Conservation (phyloP, 2,888 invertebrate genomes). For the Diarsia mendica region DNA sequence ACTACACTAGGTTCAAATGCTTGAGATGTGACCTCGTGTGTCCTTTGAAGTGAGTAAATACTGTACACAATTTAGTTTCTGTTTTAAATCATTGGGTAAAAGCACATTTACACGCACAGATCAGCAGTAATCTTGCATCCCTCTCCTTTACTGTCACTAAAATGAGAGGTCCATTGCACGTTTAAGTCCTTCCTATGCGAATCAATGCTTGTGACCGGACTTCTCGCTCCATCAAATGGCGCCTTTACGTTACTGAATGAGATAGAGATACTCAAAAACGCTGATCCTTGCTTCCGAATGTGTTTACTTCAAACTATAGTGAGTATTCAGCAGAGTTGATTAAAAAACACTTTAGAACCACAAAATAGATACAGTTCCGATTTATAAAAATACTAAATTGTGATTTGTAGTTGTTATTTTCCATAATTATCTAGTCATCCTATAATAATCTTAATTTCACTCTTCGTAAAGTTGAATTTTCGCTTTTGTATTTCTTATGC, state of each 20-base stretch:
- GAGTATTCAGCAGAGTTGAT: too few species aligned
- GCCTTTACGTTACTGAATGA: neutral
- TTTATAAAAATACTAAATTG: too few species aligned
- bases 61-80: neutral
- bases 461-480: neutral
- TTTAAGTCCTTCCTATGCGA: neutral
- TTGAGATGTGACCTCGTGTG: conserved; percentile 73
- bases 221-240: neutral
- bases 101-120: neutral
- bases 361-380: too few species aligned
- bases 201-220: neutral
- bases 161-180: neutral
- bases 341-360: too few species aligned
- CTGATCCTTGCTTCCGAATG: neutral
- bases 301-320: neutral
- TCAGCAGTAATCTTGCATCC: neutral
- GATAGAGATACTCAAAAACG: neutral
- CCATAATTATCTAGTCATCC: too few species aligned
- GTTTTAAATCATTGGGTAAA: neutral
- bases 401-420: too few species aligned
- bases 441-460: neutral
- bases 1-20: conserved; percentile 74
- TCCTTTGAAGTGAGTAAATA: conserved; percentile 65
- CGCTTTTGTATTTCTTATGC: neutral
- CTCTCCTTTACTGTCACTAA: neutral